These are phyloP conservation scores for Semicossyphus pulcher DNA, from an alignment of 2,113 vertebrate genomes.

Conservation along the genomic window DNA sequence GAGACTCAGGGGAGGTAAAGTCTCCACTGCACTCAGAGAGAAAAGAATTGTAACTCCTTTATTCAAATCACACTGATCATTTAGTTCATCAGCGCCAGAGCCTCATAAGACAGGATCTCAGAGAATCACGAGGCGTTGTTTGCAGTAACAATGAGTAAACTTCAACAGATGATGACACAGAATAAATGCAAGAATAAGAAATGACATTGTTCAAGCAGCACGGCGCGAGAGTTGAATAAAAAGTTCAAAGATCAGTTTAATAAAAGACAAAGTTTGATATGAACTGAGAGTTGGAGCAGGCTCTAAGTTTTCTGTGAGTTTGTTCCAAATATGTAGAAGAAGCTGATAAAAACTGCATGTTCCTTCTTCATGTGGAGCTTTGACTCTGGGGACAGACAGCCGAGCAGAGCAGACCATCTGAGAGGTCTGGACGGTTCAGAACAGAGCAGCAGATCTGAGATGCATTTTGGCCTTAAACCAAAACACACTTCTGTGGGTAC, in stretches of 20 bases:
- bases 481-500: background rate
- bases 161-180: background rate
- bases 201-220: background rate
- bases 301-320: background rate
- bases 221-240: too few relatives aligned
- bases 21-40: too few relatives aligned
- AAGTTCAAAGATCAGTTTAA: too few relatives aligned
- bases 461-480: background rate
- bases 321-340: background rate
- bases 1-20: background rate
- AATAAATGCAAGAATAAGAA: background rate
- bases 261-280: too few relatives aligned
- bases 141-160: background rate
- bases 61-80: constrained; percentile 1
- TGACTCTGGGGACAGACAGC: background rate
- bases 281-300: background rate
- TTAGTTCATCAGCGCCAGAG: background rate
- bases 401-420: background rate
- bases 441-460: background rate
- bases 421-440: background rate
- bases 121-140: background rate
- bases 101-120: background rate
- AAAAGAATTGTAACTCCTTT: too few relatives aligned
- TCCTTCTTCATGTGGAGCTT: background rate
- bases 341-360: too few relatives aligned